These are phyloP conservation scores for Hypena proboscidalis DNA, from an alignment of 2,888 invertebrate genomes.

Conservation along the genomic window DNA sequence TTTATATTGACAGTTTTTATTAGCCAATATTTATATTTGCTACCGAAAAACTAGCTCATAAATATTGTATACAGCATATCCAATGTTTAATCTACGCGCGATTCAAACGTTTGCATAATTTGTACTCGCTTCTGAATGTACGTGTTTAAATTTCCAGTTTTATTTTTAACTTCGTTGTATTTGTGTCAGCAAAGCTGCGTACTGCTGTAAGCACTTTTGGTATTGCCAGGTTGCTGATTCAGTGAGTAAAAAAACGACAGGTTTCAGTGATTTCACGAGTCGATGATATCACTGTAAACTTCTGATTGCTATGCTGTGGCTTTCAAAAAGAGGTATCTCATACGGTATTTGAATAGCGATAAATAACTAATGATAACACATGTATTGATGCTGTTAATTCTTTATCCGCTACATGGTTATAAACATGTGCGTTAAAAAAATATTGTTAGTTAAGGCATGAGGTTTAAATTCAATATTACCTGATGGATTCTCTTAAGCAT, in stretches of 20 bases:
- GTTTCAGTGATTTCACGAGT: conserved; percentile 39
- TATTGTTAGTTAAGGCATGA: too few relatives aligned
- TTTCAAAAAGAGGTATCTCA: too few relatives aligned
- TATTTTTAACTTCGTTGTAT: conserved; percentile 60
- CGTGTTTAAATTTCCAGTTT: conserved; percentile 49
- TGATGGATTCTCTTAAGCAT: too few relatives aligned
- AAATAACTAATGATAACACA: too few relatives aligned
- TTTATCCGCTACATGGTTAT: too few relatives aligned
- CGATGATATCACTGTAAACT: conserved; percentile 34
- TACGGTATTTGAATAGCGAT: too few relatives aligned
- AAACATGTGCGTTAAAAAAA: too few relatives aligned
- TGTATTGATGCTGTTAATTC: too few relatives aligned
- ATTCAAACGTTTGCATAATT: conserved; percentile 18
- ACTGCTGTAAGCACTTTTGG: conserved; percentile 35
- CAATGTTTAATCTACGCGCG: neutral
- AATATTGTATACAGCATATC: neutral
- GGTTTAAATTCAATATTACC: too few relatives aligned
- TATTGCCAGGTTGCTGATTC: conserved; percentile 28
- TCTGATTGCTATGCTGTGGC: neutral
- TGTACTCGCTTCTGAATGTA: conserved; percentile 38
- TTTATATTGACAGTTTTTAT: too few relatives aligned
- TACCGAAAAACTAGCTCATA: neutral
- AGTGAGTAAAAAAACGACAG: conserved; percentile 27
- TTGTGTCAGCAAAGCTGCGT: conserved; percentile 53
- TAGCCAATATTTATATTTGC: neutral